phyloP scores from a whole-genome alignment of 2,113 vertebrate species.

The Empidonax traillii region DNA sequence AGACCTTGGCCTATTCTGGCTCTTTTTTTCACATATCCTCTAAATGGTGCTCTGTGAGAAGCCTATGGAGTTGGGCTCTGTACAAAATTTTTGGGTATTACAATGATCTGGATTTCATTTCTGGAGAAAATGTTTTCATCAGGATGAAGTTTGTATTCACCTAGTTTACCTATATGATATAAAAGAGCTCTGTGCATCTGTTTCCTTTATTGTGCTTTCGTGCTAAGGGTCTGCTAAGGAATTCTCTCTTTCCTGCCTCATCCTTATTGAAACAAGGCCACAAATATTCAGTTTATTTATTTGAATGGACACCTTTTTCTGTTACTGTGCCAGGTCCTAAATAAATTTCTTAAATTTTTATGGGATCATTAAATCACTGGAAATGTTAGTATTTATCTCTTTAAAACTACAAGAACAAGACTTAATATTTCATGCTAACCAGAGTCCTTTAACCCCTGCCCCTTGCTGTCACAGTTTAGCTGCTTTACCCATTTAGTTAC shows the following conservation, averaged over 20 bases:
- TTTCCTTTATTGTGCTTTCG: neutral
- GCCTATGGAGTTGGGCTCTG: neutral
- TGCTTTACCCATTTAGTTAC: neutral
- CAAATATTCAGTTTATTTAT: neutral
- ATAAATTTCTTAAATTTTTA: neutral
- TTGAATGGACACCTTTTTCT: neutral
- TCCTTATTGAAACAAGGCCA: neutral
- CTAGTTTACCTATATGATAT: neutral
- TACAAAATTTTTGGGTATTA: neutral
- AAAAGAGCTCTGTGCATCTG: neutral
- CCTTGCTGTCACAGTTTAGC: neutral
- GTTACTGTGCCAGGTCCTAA: neutral
- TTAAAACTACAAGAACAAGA: neutral
- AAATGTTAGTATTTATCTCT: neutral
- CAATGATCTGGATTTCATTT: neutral
- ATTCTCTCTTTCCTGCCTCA: neutral
- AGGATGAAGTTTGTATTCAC: neutral
- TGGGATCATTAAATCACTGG: neutral
- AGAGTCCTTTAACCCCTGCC: neutral
- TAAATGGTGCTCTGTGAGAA: neutral
- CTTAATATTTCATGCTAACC: neutral
- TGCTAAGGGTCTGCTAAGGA: neutral
- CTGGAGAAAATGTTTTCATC: neutral
- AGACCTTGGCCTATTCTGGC: neutral
- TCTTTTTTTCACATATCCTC: neutral